Evolutionary conservation across 2,888 invertebrate genomes (phyloP).

Genomic region (Chrysina gloriosa): DNA sequence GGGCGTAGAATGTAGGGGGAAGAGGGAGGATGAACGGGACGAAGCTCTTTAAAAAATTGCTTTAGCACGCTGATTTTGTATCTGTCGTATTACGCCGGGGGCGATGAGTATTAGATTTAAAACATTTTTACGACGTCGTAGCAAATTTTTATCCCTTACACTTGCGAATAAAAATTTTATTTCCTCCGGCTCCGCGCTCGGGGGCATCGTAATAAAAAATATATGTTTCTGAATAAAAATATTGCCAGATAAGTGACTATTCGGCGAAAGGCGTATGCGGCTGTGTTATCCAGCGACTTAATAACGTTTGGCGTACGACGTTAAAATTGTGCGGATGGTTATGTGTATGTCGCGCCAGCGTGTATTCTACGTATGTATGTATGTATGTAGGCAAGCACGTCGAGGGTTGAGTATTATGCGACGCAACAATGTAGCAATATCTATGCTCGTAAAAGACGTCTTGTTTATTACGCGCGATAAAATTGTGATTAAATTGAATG

Average conservation of each 20-base stretch:
- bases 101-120: constrained; percentile 28
- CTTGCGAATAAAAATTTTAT: constrained; percentile 22
- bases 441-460: constrained; percentile 30
- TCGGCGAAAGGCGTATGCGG: neutral
- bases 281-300: neutral
- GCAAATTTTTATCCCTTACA: constrained; percentile 22
- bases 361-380: neutral
- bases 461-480: constrained; percentile 31
- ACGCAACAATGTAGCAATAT: constrained; percentile 33
- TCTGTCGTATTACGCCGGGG: neutral
- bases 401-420: neutral
- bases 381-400: neutral
- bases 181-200: neutral
- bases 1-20: too few relatives aligned
- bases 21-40: neutral
- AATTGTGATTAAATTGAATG: constrained; percentile 37
- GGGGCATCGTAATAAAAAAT: constrained; percentile 10
- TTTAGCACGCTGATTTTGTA: constrained; percentile 18
- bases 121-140: constrained; percentile 28
- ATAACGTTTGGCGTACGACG: constrained; percentile 3
- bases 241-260: constrained; percentile 28
- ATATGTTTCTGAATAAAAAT: constrained; percentile 24
- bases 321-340: neutral
- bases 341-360: constrained; percentile 20
- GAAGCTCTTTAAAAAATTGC: constrained; percentile 13